Evolutionary conservation across 2,113 vertebrate species (phyloP).

Genomic region (Phalacrocorax pelagicus): DNA sequence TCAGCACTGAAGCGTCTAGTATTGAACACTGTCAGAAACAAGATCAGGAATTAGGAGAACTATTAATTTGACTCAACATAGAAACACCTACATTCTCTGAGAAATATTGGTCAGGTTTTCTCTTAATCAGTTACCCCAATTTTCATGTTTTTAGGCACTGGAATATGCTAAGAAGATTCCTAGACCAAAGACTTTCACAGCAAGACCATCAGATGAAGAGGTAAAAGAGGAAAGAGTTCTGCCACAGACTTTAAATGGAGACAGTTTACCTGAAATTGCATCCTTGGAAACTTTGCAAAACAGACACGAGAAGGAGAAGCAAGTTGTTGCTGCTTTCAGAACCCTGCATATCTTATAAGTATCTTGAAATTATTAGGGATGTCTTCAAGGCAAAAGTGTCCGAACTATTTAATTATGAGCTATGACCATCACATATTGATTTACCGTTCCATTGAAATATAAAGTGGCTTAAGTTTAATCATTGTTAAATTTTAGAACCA

Average conservation of each 20-base stretch:
- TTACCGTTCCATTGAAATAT: background rate
- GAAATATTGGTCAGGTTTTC: background rate
- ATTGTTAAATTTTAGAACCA: background rate
- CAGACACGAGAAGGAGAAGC: slow-evolving; percentile 87
- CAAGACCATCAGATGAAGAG: slow-evolving; percentile 12
- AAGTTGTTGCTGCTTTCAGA: slow-evolving; percentile 79
- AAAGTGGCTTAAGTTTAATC: background rate
- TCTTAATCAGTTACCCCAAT: background rate
- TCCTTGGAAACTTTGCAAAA: slow-evolving; percentile 77
- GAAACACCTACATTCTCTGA: background rate
- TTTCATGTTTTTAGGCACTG: slow-evolving; percentile 78
- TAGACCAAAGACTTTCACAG: slow-evolving; percentile 70
- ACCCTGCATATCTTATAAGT: slow-evolving; percentile 67
- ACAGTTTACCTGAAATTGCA: slow-evolving; percentile 61
- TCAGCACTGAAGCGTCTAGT: background rate
- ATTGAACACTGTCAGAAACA: background rate
- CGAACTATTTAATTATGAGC: background rate
- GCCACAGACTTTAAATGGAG: slow-evolving; percentile 5
- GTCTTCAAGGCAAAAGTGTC: background rate
- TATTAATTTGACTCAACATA: background rate
- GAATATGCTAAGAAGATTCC: slow-evolving; percentile 89
- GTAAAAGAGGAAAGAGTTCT: background rate
- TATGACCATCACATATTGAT: background rate
- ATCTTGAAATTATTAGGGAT: background rate
- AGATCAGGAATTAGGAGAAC: background rate